phyloP scores from a whole-genome alignment of 2,888 invertebrate species.

The Torymus auratus region DNA sequence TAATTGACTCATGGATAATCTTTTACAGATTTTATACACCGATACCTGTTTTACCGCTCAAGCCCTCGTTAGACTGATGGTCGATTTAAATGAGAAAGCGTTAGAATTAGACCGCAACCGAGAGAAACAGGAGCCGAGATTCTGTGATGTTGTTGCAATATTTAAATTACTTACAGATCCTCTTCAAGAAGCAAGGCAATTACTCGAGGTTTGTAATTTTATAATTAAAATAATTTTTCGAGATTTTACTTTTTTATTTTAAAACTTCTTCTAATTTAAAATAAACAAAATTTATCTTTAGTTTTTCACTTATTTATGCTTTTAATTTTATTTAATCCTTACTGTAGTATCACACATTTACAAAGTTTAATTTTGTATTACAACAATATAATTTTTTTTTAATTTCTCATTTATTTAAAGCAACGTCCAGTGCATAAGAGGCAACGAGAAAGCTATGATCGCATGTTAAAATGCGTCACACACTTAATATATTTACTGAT shows the following conservation, averaged over 20 bases:
- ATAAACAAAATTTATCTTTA: too few species aligned
- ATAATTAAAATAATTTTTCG: too few species aligned
- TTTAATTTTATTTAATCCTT: too few species aligned
- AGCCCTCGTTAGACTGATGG: conserved; percentile 89
- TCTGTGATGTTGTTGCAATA: conserved; percentile 84
- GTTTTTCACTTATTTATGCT: too few species aligned
- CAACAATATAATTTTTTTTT: background rate
- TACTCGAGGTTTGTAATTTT: conserved; percentile 73
- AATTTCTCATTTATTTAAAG: conserved; percentile 66
- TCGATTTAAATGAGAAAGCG: conserved; percentile 83
- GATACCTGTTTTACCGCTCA: conserved; percentile 93
- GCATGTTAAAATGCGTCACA: conserved; percentile 87
- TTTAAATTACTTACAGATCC: conserved; percentile 83
- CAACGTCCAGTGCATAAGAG: conserved; percentile 85
- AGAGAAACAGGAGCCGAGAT: conserved; percentile 80
- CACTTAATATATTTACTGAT: conserved; percentile 86
- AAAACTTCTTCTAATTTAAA: too few species aligned
- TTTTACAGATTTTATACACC: conserved; percentile 78
- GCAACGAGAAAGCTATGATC: conserved; percentile 90
- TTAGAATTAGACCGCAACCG: conserved; percentile 77
- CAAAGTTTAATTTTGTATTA: too few species aligned
- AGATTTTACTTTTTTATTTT: too few species aligned
- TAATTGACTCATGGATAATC: background rate
- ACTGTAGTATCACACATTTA: too few species aligned
- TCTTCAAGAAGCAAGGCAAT: conserved; percentile 77